Base-by-base conservation (phyloP, 2,888 invertebrate species). In the Ochropleura leucogaster region DNA sequence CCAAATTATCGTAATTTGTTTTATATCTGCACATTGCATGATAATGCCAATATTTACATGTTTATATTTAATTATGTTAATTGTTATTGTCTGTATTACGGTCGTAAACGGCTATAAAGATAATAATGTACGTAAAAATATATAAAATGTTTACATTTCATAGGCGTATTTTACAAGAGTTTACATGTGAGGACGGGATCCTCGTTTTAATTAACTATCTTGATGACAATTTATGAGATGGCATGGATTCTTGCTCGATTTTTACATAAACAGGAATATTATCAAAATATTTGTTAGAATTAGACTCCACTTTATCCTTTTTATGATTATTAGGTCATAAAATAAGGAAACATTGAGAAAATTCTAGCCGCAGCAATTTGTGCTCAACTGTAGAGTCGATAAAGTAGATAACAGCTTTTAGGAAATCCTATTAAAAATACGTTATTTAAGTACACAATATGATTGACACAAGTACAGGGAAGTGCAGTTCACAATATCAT, bases 31-130 rank as follows among this genome's bases (percentile, higher is more conserved):
- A 84, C 80, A 79, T 75, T 84, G 72, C 74, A 86, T 80, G 88
- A 90, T 92, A 92, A 91, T 88, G 83, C 81, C 81, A 85, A 87
- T 87, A 89, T 90, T 89, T 88, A 90, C 89, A 88, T 86, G 84
- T 88, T 87, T 86, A 86, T 84, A 86, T 76, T 86, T 86, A 87
- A 90, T 91, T 90, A 90, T 89, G 85, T 85, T 89, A 90, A 91
- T 91, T 89, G 85, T 90, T 89, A 90, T 89, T 90, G 85, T 90
- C 83, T 84, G 80, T 84, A 86, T 86, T 89, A 89, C 88, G 88
- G 82, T 83, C 85, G 85, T 85, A 85, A 86, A 80, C 77, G 77
- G 85, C 87, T 87, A 90, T 89, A 89, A 90, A 91, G 90, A 91
- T 89, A 85, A 88, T 77, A 77, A 57, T 74, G 70, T 72, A 77